These are phyloP conservation scores for Aradophagus sp. DNA, from an alignment of 1,140 invertebrate species.

Conservation along the genomic window DNA sequence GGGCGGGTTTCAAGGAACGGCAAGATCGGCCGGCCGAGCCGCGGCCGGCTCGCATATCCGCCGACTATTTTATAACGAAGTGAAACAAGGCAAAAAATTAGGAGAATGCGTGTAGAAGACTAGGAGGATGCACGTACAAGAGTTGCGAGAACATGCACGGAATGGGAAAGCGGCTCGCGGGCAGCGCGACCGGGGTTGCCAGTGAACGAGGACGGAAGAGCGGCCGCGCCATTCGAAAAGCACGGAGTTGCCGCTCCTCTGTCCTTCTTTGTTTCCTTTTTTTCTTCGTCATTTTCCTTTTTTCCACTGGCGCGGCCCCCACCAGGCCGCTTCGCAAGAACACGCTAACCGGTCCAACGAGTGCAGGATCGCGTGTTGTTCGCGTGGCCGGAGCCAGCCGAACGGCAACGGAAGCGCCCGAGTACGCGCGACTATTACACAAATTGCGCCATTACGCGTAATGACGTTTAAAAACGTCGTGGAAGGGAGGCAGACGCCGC, in stretches of 20 bases:
- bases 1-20: conserved; percentile 1
- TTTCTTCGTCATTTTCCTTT: no score
- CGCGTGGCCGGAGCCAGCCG: conserved; percentile 69
- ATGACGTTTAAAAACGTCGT: conserved; percentile 61
- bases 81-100: conserved; percentile 29
- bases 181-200: no score
- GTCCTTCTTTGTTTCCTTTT: no score
- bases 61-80: conserved; percentile 28
- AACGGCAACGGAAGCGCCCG: conserved; percentile 60
- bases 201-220: no score
- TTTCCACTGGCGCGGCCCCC: no score
- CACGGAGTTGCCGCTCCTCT: no score
- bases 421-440: conserved; percentile 62
- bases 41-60: conserved; percentile 21
- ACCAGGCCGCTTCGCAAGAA: conserved; percentile 19
- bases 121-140: conserved; percentile 25
- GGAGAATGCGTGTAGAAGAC: neutral
- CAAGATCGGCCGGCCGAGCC: conserved; percentile 42
- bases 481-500: conserved; percentile 3
- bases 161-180: no score
- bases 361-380: conserved; percentile 71
- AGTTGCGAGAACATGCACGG: no score
- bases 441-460: conserved; percentile 69
- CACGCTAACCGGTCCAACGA: conserved; percentile 56
- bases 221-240: no score